phyloP scores from a whole-genome alignment of 2,888 invertebrate genomes.

The Orthosia incerta region DNA sequence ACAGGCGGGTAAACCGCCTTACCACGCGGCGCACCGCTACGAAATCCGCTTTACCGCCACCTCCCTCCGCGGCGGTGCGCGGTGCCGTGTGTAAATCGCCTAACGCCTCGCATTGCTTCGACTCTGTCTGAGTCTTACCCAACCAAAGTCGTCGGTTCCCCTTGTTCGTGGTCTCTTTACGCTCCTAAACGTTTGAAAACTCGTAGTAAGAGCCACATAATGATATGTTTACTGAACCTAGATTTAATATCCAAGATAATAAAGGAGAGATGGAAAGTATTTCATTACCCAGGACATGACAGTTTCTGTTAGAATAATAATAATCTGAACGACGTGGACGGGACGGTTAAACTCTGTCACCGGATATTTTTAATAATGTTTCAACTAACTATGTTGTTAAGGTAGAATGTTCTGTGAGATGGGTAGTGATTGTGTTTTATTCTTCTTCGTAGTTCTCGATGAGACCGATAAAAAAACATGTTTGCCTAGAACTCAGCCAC shows the following conservation, averaged over 20 bases:
- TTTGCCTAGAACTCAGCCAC: no score
- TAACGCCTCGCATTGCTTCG: no score
- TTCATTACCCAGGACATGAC: constrained; percentile 84
- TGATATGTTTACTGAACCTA: constrained; percentile 77
- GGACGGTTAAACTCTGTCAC: constrained; percentile 70
- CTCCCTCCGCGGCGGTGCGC: no score
- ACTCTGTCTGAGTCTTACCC: no score
- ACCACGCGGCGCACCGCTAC: no score
- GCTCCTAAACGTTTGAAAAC: neutral
- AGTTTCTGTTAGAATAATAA: constrained; percentile 71
- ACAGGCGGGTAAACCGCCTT: no score
- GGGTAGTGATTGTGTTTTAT: neutral
- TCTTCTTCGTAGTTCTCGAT: no score
- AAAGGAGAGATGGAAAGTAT: constrained; percentile 87
- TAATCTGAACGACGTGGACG: constrained; percentile 63
- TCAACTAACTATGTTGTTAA: constrained; percentile 50
- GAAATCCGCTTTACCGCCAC: no score
- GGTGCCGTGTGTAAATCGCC: no score
- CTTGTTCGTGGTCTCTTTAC: neutral
- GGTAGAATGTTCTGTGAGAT: constrained; percentile 1
- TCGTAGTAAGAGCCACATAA: constrained; percentile 57
- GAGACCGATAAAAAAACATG: no score
- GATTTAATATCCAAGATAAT: constrained; percentile 86
- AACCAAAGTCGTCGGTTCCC: no score
- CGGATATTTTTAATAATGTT: constrained; percentile 78